phyloP scores from a whole-genome alignment of 2,888 invertebrate genomes.

The Gari tellinella region DNA sequence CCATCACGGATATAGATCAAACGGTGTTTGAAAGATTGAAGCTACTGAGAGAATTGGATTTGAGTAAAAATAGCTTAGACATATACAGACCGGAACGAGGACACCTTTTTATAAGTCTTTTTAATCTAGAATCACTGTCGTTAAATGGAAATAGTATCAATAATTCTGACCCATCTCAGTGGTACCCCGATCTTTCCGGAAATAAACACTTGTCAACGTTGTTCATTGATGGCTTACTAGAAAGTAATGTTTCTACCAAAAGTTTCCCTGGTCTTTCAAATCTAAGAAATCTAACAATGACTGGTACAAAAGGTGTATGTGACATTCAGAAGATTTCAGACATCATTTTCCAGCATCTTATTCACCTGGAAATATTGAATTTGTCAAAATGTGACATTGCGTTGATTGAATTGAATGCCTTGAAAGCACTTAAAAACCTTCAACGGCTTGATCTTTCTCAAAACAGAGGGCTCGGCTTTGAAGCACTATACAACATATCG shows the following conservation, averaged over 20 bases:
- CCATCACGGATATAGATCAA: neutral
- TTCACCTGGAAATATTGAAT: neutral
- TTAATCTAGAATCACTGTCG: neutral
- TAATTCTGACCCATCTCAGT: too few relatives aligned
- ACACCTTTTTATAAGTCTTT: too few relatives aligned
- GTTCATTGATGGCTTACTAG: neutral
- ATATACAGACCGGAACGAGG: neutral
- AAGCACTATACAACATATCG: conserved; percentile 16
- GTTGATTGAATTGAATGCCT: conserved; percentile 23
- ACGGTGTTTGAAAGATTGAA: neutral
- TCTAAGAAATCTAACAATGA: neutral
- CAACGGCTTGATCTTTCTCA: conserved; percentile 35
- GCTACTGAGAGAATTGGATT: neutral
- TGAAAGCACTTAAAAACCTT: conserved; percentile 7
- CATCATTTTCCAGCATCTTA: neutral
- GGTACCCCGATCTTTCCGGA: too few relatives aligned
- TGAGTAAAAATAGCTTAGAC: neutral
- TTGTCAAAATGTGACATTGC: conserved; percentile 23
- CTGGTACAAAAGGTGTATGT: neutral
- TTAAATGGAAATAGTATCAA: too few relatives aligned
- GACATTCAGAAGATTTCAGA: neutral
- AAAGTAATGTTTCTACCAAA: too few relatives aligned
- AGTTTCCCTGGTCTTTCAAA: neutral
- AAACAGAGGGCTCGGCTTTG: conserved; percentile 29
- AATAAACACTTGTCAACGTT: too few relatives aligned